Conservation (phyloP, 2,888 invertebrate genomes). For the Proisotoma minuta region DNA sequence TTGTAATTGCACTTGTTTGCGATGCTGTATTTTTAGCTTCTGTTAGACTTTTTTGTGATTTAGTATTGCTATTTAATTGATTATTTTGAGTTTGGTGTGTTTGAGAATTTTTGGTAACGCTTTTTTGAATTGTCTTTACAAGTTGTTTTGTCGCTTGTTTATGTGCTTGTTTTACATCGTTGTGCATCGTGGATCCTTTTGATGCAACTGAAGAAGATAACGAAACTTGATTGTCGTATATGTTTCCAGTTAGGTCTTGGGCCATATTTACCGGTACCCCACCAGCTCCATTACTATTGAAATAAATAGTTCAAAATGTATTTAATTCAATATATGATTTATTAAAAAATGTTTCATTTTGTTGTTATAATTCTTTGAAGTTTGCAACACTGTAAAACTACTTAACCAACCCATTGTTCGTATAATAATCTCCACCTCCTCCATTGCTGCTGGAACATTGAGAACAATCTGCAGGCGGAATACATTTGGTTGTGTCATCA, state of each 20-base stretch:
- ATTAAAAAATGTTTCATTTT: too few species aligned
- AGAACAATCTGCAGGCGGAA: conserved; percentile 35
- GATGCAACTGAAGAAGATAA: background rate
- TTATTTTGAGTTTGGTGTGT: too few species aligned
- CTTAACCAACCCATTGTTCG: too few species aligned
- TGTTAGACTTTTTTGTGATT: too few species aligned
- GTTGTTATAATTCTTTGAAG: too few species aligned
- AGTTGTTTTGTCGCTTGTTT: background rate
- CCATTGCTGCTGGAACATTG: conserved; percentile 12
- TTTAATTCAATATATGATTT: too few species aligned
- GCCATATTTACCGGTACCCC: background rate
- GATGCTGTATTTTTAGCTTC: background rate
- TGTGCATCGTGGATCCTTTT: background rate
- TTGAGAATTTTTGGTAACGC: background rate
- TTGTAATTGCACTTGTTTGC: background rate
- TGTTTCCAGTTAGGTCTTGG: background rate
- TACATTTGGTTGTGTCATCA: conserved; percentile 30
- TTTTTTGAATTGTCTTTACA: background rate
- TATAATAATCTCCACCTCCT: background rate
- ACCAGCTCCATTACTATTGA: background rate
- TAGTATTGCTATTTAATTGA: too few species aligned
- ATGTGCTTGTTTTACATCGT: too few species aligned
- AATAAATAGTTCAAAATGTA: background rate
- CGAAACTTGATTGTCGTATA: background rate
- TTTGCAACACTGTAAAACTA: too few species aligned